Conservation (phyloP, 1,140 invertebrate species). For the Heliconius eleuchia region DNA sequence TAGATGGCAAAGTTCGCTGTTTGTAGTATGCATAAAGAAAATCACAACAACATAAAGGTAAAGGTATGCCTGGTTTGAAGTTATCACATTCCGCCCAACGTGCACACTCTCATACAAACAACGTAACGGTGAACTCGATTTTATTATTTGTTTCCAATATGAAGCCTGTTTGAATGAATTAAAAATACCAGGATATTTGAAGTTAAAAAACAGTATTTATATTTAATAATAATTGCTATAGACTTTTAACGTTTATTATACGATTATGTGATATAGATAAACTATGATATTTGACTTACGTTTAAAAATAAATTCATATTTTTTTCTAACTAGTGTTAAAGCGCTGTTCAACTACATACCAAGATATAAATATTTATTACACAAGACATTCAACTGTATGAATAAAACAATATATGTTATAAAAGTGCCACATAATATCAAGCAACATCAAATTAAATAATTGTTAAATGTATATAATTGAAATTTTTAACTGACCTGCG, state of each 20-base stretch:
- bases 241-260: too few species aligned
- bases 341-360: too few species aligned
- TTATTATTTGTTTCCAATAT: background rate
- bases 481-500: slow-evolving; percentile 87
- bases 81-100: background rate
- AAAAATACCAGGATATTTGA: background rate
- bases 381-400: background rate
- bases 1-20: background rate
- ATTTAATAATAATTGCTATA: too few species aligned
- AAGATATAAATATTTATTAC: too few species aligned
- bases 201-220: too few species aligned
- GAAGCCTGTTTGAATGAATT: background rate
- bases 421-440: slow-evolving; percentile 2
- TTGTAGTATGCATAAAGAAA: background rate
- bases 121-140: background rate
- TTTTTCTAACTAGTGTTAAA: too few species aligned
- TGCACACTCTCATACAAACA: background rate
- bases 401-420: background rate
- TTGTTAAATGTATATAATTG: background rate
- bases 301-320: too few species aligned
- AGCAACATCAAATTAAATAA: background rate
- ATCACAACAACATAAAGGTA: background rate
- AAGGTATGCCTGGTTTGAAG: background rate
- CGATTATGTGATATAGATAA: too few species aligned
- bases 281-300: too few species aligned